These are phyloP conservation scores for Drosophila chauvacae DNA, from an alignment of 1,140 invertebrate genomes.

Conservation along the genomic window DNA sequence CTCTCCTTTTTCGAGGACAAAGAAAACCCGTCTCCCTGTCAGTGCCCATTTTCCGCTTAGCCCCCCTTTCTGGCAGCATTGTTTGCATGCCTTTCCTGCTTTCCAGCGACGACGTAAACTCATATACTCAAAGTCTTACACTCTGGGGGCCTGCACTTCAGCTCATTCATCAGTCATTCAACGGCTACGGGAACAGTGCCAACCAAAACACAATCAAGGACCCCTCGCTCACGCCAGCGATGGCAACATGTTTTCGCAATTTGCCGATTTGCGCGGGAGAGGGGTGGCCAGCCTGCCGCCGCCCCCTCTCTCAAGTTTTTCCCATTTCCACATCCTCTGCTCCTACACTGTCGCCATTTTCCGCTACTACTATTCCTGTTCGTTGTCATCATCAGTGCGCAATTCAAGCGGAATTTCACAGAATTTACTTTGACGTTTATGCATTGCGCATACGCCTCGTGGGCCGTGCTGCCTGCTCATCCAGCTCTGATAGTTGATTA, in stretches of 20 bases:
- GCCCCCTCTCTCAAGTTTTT: neutral
- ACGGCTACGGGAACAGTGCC: slow-evolving; percentile 30
- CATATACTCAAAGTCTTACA: slow-evolving; percentile 43
- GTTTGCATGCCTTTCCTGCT: slow-evolving; percentile 62
- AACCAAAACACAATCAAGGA: slow-evolving; percentile 36
- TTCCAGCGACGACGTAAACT: slow-evolving; percentile 37
- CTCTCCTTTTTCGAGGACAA: slow-evolving; percentile 10
- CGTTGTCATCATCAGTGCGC: slow-evolving; percentile 64
- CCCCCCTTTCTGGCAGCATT: slow-evolving; percentile 47
- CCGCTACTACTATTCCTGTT: slow-evolving; percentile 25
- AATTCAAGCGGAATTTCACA: slow-evolving; percentile 74
- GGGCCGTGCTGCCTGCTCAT: slow-evolving; percentile 42
- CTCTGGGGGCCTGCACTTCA: slow-evolving; percentile 52
- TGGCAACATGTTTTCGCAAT: slow-evolving; percentile 78
- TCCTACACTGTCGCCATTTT: neutral
- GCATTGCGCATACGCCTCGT: slow-evolving; percentile 70
- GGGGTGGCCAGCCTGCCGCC: too few species aligned
- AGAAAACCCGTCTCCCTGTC: slow-evolving; percentile 7
- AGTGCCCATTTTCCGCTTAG: slow-evolving; percentile 34
- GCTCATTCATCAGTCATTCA: slow-evolving; percentile 76
- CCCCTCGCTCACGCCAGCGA: slow-evolving; percentile 38
- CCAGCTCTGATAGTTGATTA: slow-evolving; percentile 53
- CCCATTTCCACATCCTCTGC: neutral
- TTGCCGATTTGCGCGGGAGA: slow-evolving; percentile 59
- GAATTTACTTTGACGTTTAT: slow-evolving; percentile 73